Percentiles rank a stretch among this genome's conserved stretches.
phyloP scores from a whole-genome alignment of 1,140 invertebrate genomes.

The Linepithema humile region DNA sequence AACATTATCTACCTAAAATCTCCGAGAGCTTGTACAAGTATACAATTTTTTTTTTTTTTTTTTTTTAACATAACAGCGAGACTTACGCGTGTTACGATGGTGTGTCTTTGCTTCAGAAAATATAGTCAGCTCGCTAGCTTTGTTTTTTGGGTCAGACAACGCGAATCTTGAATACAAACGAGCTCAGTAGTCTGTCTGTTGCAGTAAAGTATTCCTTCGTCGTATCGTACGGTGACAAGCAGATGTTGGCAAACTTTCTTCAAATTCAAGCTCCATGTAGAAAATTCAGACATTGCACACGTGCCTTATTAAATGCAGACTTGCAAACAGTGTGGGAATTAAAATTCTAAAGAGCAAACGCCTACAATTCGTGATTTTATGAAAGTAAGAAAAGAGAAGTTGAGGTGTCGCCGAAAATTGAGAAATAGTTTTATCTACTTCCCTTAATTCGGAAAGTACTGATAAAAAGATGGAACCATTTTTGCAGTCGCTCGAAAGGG shows the following conservation, averaged over 20 bases:
- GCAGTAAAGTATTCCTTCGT: conserved; percentile 1
- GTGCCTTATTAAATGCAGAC: background rate
- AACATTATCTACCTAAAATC: conserved; percentile 19
- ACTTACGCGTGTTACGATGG: background rate
- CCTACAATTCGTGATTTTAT: background rate
- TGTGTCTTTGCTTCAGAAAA: conserved; percentile 14
- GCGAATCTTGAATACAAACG: conserved; percentile 52
- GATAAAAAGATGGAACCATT: background rate
- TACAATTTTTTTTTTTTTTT: background rate
- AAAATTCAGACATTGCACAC: background rate
- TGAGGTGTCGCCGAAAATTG: too few relatives aligned
- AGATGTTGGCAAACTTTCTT: conserved; percentile 29
- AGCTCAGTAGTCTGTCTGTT: conserved; percentile 14
- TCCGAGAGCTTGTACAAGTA: background rate
- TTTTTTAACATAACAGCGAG: background rate
- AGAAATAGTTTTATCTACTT: too few relatives aligned
- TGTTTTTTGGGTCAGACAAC: conserved; percentile 42
- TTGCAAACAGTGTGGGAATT: background rate
- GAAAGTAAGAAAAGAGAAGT: background rate
- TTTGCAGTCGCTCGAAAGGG: background rate
- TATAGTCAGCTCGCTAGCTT: conserved; percentile 29
- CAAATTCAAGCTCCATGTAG: conserved; percentile 10
- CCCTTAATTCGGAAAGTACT: too few relatives aligned
- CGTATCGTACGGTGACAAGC: conserved; percentile 16
- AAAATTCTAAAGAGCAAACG: background rate